phyloP scores from a whole-genome alignment of 1,140 invertebrate species.

The Diorhabda sublineata region DNA sequence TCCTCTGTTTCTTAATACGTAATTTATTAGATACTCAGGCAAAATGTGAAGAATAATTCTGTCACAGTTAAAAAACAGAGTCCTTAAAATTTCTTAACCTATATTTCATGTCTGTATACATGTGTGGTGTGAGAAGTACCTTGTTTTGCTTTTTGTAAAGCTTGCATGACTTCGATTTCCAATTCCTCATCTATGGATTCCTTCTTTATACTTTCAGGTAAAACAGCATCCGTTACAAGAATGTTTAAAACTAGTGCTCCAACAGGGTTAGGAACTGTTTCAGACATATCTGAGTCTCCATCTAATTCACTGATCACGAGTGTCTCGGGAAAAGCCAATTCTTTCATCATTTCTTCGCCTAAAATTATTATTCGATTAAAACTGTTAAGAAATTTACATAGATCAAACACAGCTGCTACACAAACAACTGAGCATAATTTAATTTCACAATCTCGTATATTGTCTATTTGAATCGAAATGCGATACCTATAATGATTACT shows the following conservation, averaged over 20 bases:
- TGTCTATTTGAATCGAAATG: too few species aligned
- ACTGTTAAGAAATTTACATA: neutral
- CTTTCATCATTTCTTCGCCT: conserved; percentile 44
- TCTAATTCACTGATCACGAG: conserved; percentile 36
- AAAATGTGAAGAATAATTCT: too few species aligned
- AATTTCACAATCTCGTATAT: too few species aligned
- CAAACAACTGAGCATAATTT: too few species aligned
- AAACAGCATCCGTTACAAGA: conserved; percentile 12
- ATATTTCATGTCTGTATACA: too few species aligned
- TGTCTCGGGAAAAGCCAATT: conserved; percentile 37
- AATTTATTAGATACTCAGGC: neutral
- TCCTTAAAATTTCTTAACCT: too few species aligned
- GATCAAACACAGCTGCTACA: neutral
- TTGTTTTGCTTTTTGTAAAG: conserved; percentile 4
- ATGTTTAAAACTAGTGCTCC: conserved; percentile 40
- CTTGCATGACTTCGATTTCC: conserved; percentile 8
- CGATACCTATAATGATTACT: too few species aligned
- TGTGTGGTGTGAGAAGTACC: neutral
- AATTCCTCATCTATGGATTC: neutral
- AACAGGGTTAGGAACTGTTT: conserved; percentile 19
- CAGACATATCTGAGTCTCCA: neutral
- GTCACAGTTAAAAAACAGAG: too few species aligned
- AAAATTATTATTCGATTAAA: neutral
- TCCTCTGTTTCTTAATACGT: neutral
- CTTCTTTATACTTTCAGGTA: neutral